phyloP scores from a whole-genome alignment of 2,888 invertebrate genomes.

The Dryocosmus kuriphilus region DNA sequence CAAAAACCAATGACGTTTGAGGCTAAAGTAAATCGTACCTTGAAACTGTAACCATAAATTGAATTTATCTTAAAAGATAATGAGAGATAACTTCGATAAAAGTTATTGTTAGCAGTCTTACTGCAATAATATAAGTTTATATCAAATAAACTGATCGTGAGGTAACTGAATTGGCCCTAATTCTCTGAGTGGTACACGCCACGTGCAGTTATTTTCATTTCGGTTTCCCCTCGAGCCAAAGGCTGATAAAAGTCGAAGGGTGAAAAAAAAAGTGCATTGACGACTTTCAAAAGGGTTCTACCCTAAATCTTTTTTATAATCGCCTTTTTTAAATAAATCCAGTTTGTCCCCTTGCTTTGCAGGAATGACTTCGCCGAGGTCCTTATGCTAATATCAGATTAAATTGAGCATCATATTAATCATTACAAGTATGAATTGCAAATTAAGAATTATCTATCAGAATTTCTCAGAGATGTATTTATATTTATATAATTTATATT shows the following conservation, averaged over 20 bases:
- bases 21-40: neutral
- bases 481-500: neutral
- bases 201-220: slow-evolving; percentile 16
- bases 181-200: slow-evolving; percentile 15
- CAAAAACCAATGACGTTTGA: neutral
- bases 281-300: slow-evolving; percentile 17
- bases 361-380: slow-evolving; percentile 10
- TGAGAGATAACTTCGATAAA: neutral
- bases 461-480: no score
- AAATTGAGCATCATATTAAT: no score
- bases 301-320: neutral
- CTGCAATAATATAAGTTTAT: neutral
- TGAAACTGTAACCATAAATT: neutral
- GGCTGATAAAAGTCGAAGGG: slow-evolving; percentile 21
- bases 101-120: neutral
- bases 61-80: neutral
- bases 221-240: slow-evolving; percentile 6
- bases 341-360: slow-evolving; percentile 4
- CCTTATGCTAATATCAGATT: neutral
- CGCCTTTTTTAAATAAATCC: slow-evolving; percentile 5
- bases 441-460: neutral
- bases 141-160: neutral
- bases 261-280: slow-evolving; percentile 26
- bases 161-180: slow-evolving; percentile 3
- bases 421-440: no score